Conservation (phyloP, 1,140 invertebrate genomes). For the Drosophila rufa region DNA sequence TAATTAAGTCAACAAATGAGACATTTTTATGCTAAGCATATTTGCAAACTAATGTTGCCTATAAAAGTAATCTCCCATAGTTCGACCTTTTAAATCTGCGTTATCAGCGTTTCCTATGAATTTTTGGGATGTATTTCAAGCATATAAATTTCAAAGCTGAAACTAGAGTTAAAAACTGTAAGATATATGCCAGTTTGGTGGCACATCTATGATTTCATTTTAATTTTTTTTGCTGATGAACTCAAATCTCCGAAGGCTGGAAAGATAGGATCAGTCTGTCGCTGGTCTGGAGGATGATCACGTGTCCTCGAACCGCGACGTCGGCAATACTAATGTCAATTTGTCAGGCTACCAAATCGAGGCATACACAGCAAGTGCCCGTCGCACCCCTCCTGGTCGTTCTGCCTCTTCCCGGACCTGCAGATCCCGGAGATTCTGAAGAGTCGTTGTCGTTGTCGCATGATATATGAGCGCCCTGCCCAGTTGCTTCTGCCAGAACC, state of each 20-base stretch:
- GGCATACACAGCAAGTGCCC: constrained; percentile 57
- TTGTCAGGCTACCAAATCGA: constrained; percentile 77
- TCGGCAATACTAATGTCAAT: constrained; percentile 74
- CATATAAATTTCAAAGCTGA: not conserved
- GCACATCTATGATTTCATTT: constrained; percentile 11
- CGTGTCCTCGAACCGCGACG: constrained; percentile 53
- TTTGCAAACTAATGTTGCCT: not conserved
- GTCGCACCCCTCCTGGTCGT: constrained; percentile 28
- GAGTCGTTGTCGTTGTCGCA: constrained; percentile 70
- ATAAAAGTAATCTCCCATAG: not conserved
- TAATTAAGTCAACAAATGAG: not conserved
- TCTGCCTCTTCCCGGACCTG: constrained; percentile 44
- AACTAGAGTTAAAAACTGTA: not conserved
- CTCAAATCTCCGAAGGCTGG: not conserved
- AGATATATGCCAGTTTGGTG: not conserved
- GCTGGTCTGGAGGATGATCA: constrained; percentile 33
- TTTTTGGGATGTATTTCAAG: not conserved
- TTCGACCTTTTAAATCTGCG: not conserved
- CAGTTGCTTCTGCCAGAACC: constrained; percentile 36
- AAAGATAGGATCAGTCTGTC: constrained; percentile 25
- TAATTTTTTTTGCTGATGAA: constrained; percentile 29
- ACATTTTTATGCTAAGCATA: not conserved
- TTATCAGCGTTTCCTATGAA: not conserved
- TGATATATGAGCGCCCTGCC: constrained; percentile 79
- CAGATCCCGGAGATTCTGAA: constrained; percentile 65